phyloP scores from a whole-genome alignment of 2,888 invertebrate species.

The Amblyteles armatorius region DNA sequence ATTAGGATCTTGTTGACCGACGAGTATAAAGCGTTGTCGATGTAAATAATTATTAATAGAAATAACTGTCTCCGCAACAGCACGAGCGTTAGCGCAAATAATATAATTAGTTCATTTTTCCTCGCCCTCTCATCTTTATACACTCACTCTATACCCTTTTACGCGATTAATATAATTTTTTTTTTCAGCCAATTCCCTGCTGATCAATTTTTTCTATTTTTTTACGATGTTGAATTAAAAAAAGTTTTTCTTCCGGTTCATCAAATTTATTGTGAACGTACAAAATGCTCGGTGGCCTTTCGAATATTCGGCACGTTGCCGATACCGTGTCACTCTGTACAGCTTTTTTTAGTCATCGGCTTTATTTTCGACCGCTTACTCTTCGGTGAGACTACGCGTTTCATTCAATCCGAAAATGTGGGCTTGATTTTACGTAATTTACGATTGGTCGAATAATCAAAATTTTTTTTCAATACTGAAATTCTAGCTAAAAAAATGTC shows the following conservation, averaged over 20 bases:
- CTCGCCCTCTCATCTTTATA: not conserved
- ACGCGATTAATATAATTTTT: not conserved
- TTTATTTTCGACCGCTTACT: not conserved
- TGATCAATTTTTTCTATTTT: not conserved
- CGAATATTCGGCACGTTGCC: slow-evolving; percentile 27
- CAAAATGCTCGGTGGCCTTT: slow-evolving; percentile 45
- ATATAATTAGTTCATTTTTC: slow-evolving; percentile 5
- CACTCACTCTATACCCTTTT: not conserved
- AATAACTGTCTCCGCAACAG: slow-evolving; percentile 14
- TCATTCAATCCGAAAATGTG: not conserved
- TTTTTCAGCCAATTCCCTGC: not conserved
- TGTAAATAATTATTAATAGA: slow-evolving; percentile 34
- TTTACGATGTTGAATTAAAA: not conserved
- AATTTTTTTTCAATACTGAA: not conserved
- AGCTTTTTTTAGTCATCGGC: not conserved
- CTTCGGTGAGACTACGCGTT: not conserved
- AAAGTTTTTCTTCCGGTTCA: slow-evolving; percentile 17
- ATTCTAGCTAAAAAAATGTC: slow-evolving; percentile 6
- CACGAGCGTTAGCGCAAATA: slow-evolving; percentile 12
- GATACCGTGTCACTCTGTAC: slow-evolving; percentile 1
- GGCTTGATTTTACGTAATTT: not conserved
- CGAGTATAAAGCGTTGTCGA: slow-evolving; percentile 2
- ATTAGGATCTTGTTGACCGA: slow-evolving; percentile 37
- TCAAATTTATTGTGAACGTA: slow-evolving; percentile 50
- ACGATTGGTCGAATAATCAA: not conserved